Evolutionary conservation across 2,797 vertebrate species (phyloP).

Genomic region (Euphonia xanthogaster): DNA sequence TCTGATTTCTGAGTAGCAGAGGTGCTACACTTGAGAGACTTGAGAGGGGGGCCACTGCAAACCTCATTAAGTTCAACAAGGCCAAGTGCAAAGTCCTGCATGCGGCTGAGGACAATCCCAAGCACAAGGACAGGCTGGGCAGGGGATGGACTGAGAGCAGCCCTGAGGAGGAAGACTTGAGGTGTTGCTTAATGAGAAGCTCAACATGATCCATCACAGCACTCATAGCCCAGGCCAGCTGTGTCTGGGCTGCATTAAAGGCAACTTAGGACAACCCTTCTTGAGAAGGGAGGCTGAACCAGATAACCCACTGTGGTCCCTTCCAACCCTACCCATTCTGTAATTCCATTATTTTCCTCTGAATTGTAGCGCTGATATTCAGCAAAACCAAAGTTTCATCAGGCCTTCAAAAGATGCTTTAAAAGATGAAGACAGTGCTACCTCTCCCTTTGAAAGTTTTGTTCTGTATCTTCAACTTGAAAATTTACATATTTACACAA

Average conservation of each 20-base stretch:
- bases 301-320: not conserved
- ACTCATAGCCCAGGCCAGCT: not conserved
- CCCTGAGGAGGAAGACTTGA: not conserved
- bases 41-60: not conserved
- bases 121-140: not conserved
- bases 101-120: not conserved
- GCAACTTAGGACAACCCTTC: rapidly evolving
- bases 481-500: not conserved
- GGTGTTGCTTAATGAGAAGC: not conserved
- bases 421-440: not conserved
- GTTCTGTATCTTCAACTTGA: not conserved
- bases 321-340: not conserved
- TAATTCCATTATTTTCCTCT: not conserved
- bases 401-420: not conserved
- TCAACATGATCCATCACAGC: not conserved
- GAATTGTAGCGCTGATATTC: not conserved
- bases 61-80: not conserved
- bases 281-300: not conserved
- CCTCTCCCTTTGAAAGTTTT: not conserved
- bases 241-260: not conserved
- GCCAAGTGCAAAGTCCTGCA: not conserved
- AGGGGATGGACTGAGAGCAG: not conserved
- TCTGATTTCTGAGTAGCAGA: not conserved
- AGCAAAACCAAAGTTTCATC: not conserved
- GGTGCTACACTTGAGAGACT: not conserved